Base-by-base conservation (phyloP, 2,113 vertebrate genomes). In the Jacana jacana region DNA sequence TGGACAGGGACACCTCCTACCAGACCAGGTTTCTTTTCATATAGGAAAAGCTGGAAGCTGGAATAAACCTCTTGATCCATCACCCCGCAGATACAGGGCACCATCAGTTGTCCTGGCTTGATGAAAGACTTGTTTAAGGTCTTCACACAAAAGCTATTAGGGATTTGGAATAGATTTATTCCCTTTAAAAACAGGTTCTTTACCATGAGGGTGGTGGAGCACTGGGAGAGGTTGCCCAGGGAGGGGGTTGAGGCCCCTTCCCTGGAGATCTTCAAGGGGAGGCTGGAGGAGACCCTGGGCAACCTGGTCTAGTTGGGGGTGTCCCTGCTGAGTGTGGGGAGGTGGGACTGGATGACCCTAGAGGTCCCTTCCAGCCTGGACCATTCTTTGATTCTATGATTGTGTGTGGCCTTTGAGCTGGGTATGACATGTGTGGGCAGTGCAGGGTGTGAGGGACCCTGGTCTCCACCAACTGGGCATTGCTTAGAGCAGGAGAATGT, bases 381-480 rank as follows among this genome's bases (percentile, higher is more conserved):
- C 18, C 19, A 46, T 46, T 46, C 46, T 46, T 9, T 46, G 46
- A 20, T 46, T 80, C 13, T 42, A 15, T 42, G 42, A 42, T 42
- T 4, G 17, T 4, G 4, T 17, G 27, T 37, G 9, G 25, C 28
- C 48, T 55, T 37, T 22, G 18, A 13, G 52, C 1, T 30, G 4
- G 25, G 7, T 31, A 10, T 18, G 8, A 19, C 30, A 24, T 0
- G 24, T 7, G 1, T 0, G 2, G 73, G 15, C 39, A 65, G n/a
- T 2, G 25, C 51, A 10, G n/a, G 19, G 6, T 0, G 0, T 27
- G 24, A 2, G 2, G 81, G 64, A 86, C 17, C 44, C 51, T 13
- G 2, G 10, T 10, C 20, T 8, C 25, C 57, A 14, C 22, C 24
- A 14, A 2, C 0, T 4, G 61, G 63, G 9, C 24, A 3, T 8